Evolutionary conservation across 2,888 invertebrate species (phyloP).

Genomic region (Trissoscelio sp.): DNA sequence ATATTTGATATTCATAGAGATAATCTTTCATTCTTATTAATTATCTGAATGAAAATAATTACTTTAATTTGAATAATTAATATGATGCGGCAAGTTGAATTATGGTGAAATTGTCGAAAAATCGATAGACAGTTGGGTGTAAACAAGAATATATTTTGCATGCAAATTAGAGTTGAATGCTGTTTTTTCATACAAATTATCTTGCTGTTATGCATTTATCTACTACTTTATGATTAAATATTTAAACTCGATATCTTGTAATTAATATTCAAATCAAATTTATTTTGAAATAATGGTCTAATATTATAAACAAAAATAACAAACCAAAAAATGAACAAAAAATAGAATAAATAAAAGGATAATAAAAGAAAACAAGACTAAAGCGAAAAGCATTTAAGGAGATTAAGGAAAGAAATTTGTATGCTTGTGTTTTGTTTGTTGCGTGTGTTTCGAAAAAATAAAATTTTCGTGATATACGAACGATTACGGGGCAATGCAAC

Average conservation of each 20-base stretch:
- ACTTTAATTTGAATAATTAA: constrained; percentile 29
- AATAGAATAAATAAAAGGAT: too few species aligned
- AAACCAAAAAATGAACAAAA: too few species aligned
- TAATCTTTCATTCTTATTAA: too few species aligned
- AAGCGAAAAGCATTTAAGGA: not conserved
- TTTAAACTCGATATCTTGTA: too few species aligned
- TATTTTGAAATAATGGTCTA: too few species aligned
- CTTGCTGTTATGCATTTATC: constrained; percentile 19
- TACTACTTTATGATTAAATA: constrained; percentile 6
- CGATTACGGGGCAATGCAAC: not conserved
- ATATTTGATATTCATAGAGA: too few species aligned
- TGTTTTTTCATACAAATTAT: constrained; percentile 39
- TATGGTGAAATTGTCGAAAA: constrained; percentile 28
- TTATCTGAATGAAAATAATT: too few species aligned
- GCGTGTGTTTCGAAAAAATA: not conserved
- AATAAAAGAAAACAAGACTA: too few species aligned
- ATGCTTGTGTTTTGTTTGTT: not conserved
- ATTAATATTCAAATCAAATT: too few species aligned
- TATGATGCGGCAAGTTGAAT: constrained; percentile 12
- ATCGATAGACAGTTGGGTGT: constrained; percentile 34
- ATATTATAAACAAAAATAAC: too few species aligned
- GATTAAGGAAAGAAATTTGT: too few species aligned
- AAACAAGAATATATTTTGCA: constrained; percentile 28
- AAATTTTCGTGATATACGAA: not conserved
- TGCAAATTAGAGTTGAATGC: constrained; percentile 23